phyloP scores from a whole-genome alignment of 2,888 invertebrate genomes.

The Chironomus tentans region DNA sequence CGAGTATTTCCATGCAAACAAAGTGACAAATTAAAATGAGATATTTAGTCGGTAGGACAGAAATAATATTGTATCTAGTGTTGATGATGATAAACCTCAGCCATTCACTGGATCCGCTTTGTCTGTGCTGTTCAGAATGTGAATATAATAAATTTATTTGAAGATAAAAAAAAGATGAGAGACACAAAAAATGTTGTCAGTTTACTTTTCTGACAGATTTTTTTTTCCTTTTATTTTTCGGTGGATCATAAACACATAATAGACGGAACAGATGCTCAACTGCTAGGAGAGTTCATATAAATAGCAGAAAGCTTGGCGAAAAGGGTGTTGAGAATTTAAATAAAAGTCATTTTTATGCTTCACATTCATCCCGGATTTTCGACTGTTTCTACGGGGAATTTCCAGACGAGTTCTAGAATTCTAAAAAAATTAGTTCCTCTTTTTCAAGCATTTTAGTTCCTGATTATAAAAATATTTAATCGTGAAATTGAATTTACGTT shows the following conservation, averaged over 20 bases:
- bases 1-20: background rate
- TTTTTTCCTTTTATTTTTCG: background rate
- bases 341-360: too few species aligned
- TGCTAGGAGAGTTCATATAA: too few species aligned
- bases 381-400: too few species aligned
- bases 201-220: background rate
- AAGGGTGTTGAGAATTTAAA: too few species aligned
- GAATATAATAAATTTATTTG: too few species aligned
- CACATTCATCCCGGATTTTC: too few species aligned
- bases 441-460: too few species aligned
- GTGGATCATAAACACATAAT: background rate
- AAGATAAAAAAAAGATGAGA: background rate
- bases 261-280: background rate
- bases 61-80: background rate
- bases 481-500: too few species aligned
- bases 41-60: background rate
- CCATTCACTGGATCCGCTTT: conserved; percentile 4
- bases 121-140: conserved; percentile 5
- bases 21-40: conserved; percentile 25
- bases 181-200: background rate
- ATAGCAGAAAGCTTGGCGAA: too few species aligned
- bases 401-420: too few species aligned
- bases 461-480: too few species aligned
- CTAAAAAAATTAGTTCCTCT: too few species aligned
- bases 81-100: background rate